Evolutionary conservation across 2,888 invertebrate species (phyloP), one percentile per base, ranked within the genome.

Genomic region (Molanna angustata): DNA sequence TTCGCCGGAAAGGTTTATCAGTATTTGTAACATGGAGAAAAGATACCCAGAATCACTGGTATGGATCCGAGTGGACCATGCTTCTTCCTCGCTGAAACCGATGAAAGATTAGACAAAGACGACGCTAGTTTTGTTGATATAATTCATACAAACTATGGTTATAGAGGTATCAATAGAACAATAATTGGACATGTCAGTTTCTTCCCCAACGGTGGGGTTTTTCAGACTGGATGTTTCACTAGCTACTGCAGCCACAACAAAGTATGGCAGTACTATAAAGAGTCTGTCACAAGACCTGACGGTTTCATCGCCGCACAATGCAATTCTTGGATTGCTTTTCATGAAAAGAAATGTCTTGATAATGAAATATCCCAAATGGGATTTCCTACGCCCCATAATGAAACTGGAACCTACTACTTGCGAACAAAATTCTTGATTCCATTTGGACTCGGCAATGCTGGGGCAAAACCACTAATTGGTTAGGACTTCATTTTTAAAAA

Each of bases 151-250:
- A 73, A 73, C 52, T 71, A 70, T 4, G 78, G 78, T 1, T 70
- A 70, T 31, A 64, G 73, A 19, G 77, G 77, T 0, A 68, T 74
- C 47, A 62, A 64, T 3, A 62, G 65, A 20, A 66, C 74, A 0
- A n/a, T n/a, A n/a, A 63, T 77, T 7, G 80, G 79, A 2, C 71
- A 78, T 56, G 72, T 62, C 0, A 79, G 80, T 64, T 79, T 79
- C 62, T 79, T 73, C 64, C 78, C 79, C 1, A 80, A 80, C 61
- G 73, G 75, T 6, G n/a, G n/a, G n/a, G 66, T 62, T 13, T 68
- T 71, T 11, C 80, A 80, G 61, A 77, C 78, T 1, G 74, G 75
- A 18, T 76, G 76, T 52, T 62, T 67, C 4, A 58, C 64, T 19
- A 54, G 68, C 16, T 37, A 58, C 11, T 54, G 54, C 45, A 49